These are phyloP conservation scores for Leptinotarsa rubiginosa DNA, from an alignment of 2,888 invertebrate species.

Conservation along the genomic window DNA sequence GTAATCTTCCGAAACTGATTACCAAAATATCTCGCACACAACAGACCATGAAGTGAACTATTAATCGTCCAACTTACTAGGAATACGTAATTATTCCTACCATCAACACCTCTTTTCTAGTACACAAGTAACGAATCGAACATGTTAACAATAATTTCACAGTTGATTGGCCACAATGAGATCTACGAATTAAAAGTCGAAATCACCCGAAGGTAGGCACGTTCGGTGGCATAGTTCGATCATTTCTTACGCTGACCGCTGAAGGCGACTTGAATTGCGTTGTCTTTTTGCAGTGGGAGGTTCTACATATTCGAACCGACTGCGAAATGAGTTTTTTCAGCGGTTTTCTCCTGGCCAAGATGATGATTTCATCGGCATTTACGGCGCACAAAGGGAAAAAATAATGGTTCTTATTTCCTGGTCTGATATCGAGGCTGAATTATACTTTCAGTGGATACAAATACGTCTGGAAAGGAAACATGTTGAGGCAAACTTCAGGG, in stretches of 20 bases:
- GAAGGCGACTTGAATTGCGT: constrained; percentile 23
- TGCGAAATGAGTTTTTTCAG: constrained; percentile 18
- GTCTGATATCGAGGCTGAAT: constrained; percentile 9
- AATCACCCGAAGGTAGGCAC: constrained; percentile 51
- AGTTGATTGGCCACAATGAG: constrained; percentile 54
- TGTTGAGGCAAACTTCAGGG: not conserved
- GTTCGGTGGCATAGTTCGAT: constrained; percentile 40
- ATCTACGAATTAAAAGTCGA: constrained; percentile 54
- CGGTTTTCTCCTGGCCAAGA: constrained; percentile 8
- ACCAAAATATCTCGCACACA: constrained; percentile 23
- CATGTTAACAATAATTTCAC: constrained; percentile 59
- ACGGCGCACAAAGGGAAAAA: not conserved
- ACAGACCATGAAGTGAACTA: constrained; percentile 24
- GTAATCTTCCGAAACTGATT: constrained; percentile 7
- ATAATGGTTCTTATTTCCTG: constrained; percentile 9
- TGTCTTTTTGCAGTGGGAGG: constrained; percentile 17
- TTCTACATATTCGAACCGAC: constrained; percentile 5
- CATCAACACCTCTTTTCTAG: constrained; percentile 38
- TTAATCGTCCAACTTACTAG: constrained; percentile 6
- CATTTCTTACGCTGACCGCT: constrained; percentile 26
- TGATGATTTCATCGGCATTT: constrained; percentile 15
- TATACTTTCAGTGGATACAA: not conserved
- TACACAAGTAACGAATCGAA: constrained; percentile 42
- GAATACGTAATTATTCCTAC: constrained; percentile 34
- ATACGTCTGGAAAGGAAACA: not conserved